Base-by-base conservation (phyloP, 2,888 invertebrate genomes). In the Muschampia plurimacula region DNA sequence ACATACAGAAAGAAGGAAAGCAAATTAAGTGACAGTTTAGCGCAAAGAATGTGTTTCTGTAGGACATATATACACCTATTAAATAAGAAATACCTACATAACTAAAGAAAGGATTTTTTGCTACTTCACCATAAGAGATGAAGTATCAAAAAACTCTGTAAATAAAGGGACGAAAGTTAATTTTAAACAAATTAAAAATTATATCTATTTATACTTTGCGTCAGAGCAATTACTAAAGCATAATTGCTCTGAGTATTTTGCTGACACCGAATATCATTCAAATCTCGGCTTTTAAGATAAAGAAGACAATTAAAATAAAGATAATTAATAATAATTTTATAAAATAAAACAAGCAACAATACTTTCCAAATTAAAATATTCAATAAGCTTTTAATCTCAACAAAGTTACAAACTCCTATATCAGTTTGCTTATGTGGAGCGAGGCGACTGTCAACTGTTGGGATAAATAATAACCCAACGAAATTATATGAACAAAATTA, bases 331-430 rank as follows among this genome's bases (percentile, higher is more conserved):
- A 4, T 46, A 65, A 65, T 57, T 57, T 67, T 13, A 67, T 55
- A 13, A 44, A 57, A 36, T 12, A 13, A 57, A 67, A 67, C 67
- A 57, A 67, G 39, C 28, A 66, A 49, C 49, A 66, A 55, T 9
- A 9, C 55, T 66, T 66, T 55, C 55, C 44, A 57, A 36, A 41
- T 57, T 57, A 67, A 67, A 36, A 22, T 15, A n/a, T 6, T 57
- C n/a, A 36, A 57, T 39, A 57, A 57, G 41, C 67, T 67, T 67
- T 55, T 67, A 63, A 63, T 76, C 73, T 69, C 55, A 67, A 70
- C 46, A 59, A 73, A 69, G 49, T 67, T 36, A 8, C 49, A 13
- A 39, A 55, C 52, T 55, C 39, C 55, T 55, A 12, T 36, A 15
- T 55, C 36, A 39, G 55, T 55, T 67, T 67, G 15, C 12, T 55